A percentile compares a stretch with the other conserved stretches of the same genome.
phyloP scores from a whole-genome alignment of 2,113 vertebrate species.

The Myrmecophaga tridactyla region DNA sequence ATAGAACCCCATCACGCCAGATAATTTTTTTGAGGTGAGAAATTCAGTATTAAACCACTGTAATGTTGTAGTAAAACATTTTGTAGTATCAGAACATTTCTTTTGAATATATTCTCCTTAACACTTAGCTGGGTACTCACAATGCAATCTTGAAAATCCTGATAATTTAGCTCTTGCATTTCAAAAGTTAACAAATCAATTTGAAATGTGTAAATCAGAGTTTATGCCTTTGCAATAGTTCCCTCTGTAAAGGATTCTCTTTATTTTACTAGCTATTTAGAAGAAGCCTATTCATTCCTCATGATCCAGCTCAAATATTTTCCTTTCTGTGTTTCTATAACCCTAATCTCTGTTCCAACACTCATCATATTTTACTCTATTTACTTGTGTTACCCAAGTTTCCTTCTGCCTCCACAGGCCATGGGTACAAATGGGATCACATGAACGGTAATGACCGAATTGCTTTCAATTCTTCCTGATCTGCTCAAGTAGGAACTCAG shows the following conservation, averaged over 20 bases:
- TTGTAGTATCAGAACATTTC: neutral
- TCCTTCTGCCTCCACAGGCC: neutral
- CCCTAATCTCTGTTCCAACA: neutral
- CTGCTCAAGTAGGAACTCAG: neutral
- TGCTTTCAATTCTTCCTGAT: neutral
- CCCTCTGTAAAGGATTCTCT: neutral
- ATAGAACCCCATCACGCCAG: neutral
- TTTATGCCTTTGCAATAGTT: neutral
- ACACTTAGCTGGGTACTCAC: neutral
- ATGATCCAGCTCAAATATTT: constrained; percentile 26
- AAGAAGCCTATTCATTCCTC: neutral
- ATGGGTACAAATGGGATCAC: neutral
- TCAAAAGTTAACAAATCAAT: neutral
- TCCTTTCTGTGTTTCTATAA: neutral
- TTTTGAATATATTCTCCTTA: neutral
- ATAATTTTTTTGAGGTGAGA: neutral
- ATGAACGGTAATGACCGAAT: neutral
- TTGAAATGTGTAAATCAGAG: neutral
- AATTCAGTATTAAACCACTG: too few relatives aligned
- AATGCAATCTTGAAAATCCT: neutral
- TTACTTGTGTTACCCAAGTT: neutral
- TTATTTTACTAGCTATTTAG: constrained; percentile 29
- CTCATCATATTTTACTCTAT: neutral
- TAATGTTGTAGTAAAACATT: too few relatives aligned
- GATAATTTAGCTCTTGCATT: neutral